Percentiles rank a stretch among this genome's conserved stretches.
Evolutionary conservation across 2,797 vertebrate species (phyloP).

Genomic region (Danio kyathit): DNA sequence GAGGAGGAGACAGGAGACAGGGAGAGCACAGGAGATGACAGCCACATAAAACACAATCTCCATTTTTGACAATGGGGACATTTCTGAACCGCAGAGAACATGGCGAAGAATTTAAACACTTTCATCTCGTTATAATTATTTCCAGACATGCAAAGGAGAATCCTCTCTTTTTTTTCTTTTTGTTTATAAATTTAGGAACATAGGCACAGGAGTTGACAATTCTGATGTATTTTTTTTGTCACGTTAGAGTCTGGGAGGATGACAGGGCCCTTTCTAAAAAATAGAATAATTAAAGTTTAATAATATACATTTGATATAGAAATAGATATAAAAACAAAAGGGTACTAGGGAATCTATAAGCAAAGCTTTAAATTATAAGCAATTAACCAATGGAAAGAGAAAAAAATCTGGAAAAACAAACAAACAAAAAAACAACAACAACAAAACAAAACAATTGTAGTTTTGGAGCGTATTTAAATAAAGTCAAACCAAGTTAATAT

Average conservation of each 20-base stretch:
- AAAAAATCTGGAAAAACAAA: too few species aligned
- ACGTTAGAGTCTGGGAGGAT: constrained; percentile 76
- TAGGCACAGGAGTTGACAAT: constrained; percentile 80
- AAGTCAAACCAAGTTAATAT: too few species aligned
- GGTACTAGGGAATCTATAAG: not conserved
- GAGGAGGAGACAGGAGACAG: constrained; percentile 56
- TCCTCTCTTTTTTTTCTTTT: constrained; percentile 72
- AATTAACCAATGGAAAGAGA: not conserved
- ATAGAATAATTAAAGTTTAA: constrained; percentile 8
- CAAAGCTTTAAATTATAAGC: not conserved
- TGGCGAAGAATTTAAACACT: constrained; percentile 82
- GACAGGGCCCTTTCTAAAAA: constrained; percentile 74
- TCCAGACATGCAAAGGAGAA: constrained; percentile 81
- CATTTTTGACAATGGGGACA: constrained; percentile 85
- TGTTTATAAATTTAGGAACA: constrained; percentile 85
- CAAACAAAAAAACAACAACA: too few species aligned
- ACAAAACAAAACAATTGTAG: not conserved
- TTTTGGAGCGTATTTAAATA: too few species aligned
- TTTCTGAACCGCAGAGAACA: constrained; percentile 81
- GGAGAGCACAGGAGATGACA: constrained; percentile 75
- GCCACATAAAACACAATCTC: constrained; percentile 82
- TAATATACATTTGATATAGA: not conserved
- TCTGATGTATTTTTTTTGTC: constrained; percentile 75
- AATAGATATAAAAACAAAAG: not conserved
- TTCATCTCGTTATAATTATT: constrained; percentile 86